These are phyloP conservation scores for Enteromius fasciolatus DNA, from an alignment of 2,797 vertebrate species.

Conservation along the genomic window DNA sequence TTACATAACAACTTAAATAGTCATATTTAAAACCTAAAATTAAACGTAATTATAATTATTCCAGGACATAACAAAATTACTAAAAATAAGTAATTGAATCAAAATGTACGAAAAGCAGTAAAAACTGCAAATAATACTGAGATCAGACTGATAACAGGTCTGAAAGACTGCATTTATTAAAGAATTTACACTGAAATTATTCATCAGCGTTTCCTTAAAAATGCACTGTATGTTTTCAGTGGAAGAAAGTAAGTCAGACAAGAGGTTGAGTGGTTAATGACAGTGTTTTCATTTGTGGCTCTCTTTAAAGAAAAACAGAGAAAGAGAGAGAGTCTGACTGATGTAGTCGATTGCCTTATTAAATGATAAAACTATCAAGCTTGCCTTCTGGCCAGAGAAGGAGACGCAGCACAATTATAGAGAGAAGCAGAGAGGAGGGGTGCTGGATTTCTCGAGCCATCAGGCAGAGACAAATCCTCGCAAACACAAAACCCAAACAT, in stretches of 20 bases:
- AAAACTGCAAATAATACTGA: not conserved
- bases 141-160: not conserved
- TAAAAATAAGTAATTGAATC: not conserved
- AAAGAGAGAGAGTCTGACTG: constrained; percentile 27
- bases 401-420: constrained; percentile 49
- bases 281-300: constrained; percentile 21
- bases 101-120: not conserved
- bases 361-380: constrained; percentile 53
- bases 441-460: constrained; percentile 34
- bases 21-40: not conserved
- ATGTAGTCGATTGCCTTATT: constrained; percentile 58
- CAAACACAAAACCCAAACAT: constrained; percentile 37
- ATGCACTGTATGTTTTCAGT: not conserved
- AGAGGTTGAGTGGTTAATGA: constrained; percentile 9
- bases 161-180: not conserved
- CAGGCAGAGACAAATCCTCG: constrained; percentile 32
- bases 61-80: not conserved
- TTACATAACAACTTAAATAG: not conserved
- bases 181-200: not conserved
- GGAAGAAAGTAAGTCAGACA: not conserved
- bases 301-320: constrained; percentile 6
- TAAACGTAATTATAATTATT: too few relatives aligned
- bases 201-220: not conserved
- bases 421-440: not conserved
- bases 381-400: constrained; percentile 45